phyloP scores from a whole-genome alignment of 2,113 vertebrate genomes.

The Epinephelus lanceolatus region DNA sequence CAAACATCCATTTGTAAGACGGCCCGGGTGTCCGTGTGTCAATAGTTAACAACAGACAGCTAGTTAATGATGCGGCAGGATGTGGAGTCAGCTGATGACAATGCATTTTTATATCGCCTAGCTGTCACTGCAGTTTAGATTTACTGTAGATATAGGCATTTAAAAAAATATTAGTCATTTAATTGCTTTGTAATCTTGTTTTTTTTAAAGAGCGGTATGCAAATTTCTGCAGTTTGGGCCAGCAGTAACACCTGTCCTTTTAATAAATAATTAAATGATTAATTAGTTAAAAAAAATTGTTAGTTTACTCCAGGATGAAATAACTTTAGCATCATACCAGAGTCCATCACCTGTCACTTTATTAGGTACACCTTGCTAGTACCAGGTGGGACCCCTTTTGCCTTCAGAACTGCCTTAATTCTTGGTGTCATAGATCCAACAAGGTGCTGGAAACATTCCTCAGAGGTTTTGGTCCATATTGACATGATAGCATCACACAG shows the following conservation, averaged over 20 bases:
- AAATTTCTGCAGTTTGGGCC: neutral
- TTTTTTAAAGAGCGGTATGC: neutral
- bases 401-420: no score
- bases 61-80: slow-evolving; percentile 48
- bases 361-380: no score
- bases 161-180: neutral
- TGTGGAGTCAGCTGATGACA: slow-evolving; percentile 18
- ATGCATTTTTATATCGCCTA: neutral
- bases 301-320: neutral
- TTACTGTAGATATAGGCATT: neutral
- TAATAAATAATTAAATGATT: neutral
- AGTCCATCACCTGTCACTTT: no score
- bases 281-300: neutral
- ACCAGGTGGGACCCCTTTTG: no score
- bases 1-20: slow-evolving; percentile 58
- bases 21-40: slow-evolving; percentile 36
- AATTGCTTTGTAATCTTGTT: slow-evolving; percentile 1
- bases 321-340: neutral
- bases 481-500: no score
- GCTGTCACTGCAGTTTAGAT: slow-evolving; percentile 1
- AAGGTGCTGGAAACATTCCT: no score
- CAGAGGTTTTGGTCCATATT: no score
- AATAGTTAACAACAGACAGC: slow-evolving; percentile 35
- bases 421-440: no score
- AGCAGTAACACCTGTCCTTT: neutral